These are phyloP conservation scores for Heliconius sara DNA, from an alignment of 2,888 invertebrate genomes.

Conservation along the genomic window DNA sequence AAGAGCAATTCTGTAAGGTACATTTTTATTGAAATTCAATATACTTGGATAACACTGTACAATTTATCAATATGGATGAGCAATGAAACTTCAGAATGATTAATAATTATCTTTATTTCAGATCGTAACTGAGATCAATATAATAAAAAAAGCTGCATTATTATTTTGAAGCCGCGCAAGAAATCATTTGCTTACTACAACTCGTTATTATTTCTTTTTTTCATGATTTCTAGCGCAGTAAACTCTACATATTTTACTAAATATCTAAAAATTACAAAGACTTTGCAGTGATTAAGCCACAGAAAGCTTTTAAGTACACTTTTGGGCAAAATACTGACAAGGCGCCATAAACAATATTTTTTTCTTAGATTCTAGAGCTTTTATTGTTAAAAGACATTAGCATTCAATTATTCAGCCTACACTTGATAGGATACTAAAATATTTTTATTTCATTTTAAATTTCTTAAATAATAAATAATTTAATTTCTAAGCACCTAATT, in stretches of 20 bases:
- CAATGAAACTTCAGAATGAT: slow-evolving; percentile 27
- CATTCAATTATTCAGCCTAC: slow-evolving; percentile 16
- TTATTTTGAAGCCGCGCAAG: slow-evolving; percentile 22
- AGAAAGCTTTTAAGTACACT: slow-evolving; percentile 41
- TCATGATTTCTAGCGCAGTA: slow-evolving; percentile 26
- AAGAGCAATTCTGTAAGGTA: no score
- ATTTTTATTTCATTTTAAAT: background rate
- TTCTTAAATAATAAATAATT: slow-evolving; percentile 4
- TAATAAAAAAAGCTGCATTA: slow-evolving; percentile 40
- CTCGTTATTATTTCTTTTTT: background rate
- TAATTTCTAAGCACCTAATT: slow-evolving; percentile 29
- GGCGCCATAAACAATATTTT: slow-evolving; percentile 21
- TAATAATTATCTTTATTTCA: slow-evolving; percentile 42
- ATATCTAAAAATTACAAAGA: slow-evolving; percentile 31
- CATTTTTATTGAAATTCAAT: no score
- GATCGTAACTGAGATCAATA: slow-evolving; percentile 48
- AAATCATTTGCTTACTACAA: slow-evolving; percentile 21
- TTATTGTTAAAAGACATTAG: slow-evolving; percentile 13
- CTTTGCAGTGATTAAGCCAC: slow-evolving; percentile 36
- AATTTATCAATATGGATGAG: background rate
- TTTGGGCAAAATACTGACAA: slow-evolving; percentile 45
- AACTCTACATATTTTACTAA: slow-evolving; percentile 15
- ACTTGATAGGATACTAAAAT: slow-evolving; percentile 8
- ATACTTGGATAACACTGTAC: no score
- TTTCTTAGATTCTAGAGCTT: slow-evolving; percentile 12